These are phyloP conservation scores for Ostrea denselamellosa DNA, from an alignment of 1,140 invertebrate genomes.

Conservation along the genomic window DNA sequence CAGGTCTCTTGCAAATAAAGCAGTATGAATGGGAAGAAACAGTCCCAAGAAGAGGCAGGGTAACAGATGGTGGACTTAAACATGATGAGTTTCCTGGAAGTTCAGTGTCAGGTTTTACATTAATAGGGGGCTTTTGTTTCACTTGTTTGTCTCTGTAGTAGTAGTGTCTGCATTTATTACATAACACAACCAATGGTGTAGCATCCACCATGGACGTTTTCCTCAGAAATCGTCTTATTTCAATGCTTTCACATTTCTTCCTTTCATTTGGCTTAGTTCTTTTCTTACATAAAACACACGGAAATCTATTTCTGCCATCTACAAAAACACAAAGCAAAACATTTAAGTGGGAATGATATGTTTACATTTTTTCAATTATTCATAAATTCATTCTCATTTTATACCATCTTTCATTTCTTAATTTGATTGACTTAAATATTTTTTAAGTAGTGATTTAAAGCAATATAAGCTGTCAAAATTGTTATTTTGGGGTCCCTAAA, in stretches of 20 bases:
- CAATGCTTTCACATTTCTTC: not conserved
- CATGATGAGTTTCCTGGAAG: not conserved
- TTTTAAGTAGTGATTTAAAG: too few species aligned
- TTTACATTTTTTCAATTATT: too few species aligned
- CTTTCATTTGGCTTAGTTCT: not conserved
- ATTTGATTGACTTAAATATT: too few species aligned
- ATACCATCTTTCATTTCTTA: too few species aligned
- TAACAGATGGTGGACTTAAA: constrained; percentile 29
- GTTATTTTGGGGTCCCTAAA: too few species aligned
- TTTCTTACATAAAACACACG: not conserved
- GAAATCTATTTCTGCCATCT: not conserved
- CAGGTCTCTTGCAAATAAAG: constrained; percentile 31
- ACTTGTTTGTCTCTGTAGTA: constrained; percentile 1
- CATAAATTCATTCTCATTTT: too few species aligned
- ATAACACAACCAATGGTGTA: not conserved
- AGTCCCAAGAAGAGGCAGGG: not conserved
- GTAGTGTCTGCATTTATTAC: constrained; percentile 36
- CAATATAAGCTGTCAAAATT: too few species aligned
- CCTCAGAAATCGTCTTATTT: not conserved
- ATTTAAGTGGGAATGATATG: too few species aligned
- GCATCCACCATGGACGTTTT: constrained; percentile 47
- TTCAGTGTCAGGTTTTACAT: not conserved
- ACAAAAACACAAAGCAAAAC: not conserved
- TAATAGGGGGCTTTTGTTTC: not conserved
- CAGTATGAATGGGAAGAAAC: not conserved